Conservation (phyloP, 1,140 invertebrate genomes). For the Philaenus spumarius region DNA sequence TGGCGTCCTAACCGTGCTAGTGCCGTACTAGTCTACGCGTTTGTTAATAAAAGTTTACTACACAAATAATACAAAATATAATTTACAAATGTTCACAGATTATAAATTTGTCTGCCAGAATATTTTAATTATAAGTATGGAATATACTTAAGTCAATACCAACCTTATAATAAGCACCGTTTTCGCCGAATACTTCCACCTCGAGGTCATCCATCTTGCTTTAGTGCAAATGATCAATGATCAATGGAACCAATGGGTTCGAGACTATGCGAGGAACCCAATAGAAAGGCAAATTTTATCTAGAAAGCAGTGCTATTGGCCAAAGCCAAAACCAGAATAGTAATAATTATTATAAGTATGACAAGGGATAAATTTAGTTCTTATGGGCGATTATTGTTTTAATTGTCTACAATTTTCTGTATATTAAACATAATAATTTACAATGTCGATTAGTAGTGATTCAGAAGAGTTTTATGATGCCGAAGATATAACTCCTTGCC, state of each 20-base stretch:
- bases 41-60: too few species aligned
- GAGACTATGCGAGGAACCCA: constrained; percentile 1
- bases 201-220: constrained; percentile 90
- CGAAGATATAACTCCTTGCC: constrained; percentile 62
- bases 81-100: too few species aligned
- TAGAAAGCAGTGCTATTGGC: too few species aligned
- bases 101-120: too few species aligned
- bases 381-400: too few species aligned
- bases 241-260: constrained; percentile 8
- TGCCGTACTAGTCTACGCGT: background rate
- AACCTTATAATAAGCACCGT: constrained; percentile 97
- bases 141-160: constrained; percentile 39
- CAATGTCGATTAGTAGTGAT: constrained; percentile 58
- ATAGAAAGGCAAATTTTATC: too few species aligned
- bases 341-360: too few species aligned
- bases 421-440: background rate
- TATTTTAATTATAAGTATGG: too few species aligned
- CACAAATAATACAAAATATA: too few species aligned
- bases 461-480: constrained; percentile 83
- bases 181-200: constrained; percentile 96
- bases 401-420: too few species aligned
- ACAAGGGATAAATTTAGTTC: too few species aligned
- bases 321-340: too few species aligned
- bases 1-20: constrained; percentile 57
- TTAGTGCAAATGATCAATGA: constrained; percentile 33